A percentile compares a stretch with the other conserved stretches of the same genome.
Conservation (phyloP, 2,113 vertebrate genomes). For the Petaurus breviceps region DNA sequence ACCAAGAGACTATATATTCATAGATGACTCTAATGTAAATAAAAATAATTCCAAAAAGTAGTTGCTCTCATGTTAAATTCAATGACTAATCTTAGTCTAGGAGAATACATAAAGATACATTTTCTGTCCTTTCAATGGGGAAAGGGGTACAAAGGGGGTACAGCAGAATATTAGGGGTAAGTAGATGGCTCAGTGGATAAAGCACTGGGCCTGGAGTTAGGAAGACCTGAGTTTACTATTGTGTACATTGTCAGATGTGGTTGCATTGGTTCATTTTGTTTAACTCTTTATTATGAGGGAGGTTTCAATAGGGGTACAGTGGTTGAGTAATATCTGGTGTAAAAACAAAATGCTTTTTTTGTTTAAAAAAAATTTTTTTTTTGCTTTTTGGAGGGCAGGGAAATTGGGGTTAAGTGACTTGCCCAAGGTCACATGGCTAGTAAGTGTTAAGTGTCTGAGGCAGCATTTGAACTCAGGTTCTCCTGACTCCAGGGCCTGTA, state of each 20-base stretch:
- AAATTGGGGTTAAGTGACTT: too few species aligned
- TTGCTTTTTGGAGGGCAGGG: too few species aligned
- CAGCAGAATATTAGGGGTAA: neutral
- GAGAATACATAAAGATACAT: neutral
- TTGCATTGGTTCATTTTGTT: neutral
- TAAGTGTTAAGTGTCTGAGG: too few species aligned
- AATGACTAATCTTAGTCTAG: neutral
- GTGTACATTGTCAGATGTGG: neutral
- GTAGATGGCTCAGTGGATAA: neutral
- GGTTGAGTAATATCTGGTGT: neutral
- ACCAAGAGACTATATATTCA: neutral
- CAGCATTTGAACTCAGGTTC: too few species aligned
- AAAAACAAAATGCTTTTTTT: neutral
- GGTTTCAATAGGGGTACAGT: neutral
- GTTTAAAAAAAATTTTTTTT: too few species aligned
- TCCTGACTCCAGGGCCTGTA: too few species aligned
- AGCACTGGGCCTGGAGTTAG: neutral
- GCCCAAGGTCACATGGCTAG: too few species aligned
- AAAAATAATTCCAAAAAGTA: neutral
- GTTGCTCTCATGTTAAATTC: neutral
- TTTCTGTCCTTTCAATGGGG: neutral
- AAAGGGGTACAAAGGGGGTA: neutral
- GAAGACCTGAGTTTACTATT: neutral
- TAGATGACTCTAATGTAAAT: neutral
- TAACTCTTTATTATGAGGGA: neutral